Conservation (phyloP, 2,113 vertebrate genomes). For the Nipponia nippon region DNA sequence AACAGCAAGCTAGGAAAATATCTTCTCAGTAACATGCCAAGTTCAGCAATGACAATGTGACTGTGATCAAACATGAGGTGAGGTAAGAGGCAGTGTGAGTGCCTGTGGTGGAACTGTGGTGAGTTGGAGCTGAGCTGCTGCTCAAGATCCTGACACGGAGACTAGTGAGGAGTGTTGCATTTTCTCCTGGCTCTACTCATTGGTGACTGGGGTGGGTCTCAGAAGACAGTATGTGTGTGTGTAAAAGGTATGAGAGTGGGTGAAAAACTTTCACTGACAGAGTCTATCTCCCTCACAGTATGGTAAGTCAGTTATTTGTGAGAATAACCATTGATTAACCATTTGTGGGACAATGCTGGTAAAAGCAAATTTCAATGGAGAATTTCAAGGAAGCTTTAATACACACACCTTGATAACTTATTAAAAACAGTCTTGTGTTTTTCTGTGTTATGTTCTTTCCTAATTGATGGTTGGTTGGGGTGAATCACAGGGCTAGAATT, state of each 20-base stretch:
- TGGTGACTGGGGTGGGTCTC: not conserved
- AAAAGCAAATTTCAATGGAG: not conserved
- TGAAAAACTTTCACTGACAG: not conserved
- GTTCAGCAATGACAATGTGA: not conserved
- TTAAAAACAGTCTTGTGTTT: not conserved
- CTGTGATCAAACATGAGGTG: not conserved
- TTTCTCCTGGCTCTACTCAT: not conserved
- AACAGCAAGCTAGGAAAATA: not conserved
- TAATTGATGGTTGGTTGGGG: not conserved
- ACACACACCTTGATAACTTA: not conserved
- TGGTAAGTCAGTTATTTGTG: not conserved
- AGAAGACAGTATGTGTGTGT: not conserved
- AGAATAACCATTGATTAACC: not conserved
- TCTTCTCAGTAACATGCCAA: not conserved
- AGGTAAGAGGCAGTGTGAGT: not conserved
- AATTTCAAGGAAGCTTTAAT: not conserved
- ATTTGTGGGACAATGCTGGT: not conserved
- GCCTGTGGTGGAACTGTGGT: not conserved
- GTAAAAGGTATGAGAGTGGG: not conserved
- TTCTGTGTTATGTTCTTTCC: not conserved
- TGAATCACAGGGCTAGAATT: not conserved
- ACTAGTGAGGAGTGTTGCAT: rapidly evolving
- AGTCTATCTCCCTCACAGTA: not conserved
- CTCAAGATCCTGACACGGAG: not conserved
- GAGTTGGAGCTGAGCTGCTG: not conserved